These are phyloP conservation scores for Drosophila hamatofila DNA, from an alignment of 2,888 invertebrate species.

Conservation along the genomic window DNA sequence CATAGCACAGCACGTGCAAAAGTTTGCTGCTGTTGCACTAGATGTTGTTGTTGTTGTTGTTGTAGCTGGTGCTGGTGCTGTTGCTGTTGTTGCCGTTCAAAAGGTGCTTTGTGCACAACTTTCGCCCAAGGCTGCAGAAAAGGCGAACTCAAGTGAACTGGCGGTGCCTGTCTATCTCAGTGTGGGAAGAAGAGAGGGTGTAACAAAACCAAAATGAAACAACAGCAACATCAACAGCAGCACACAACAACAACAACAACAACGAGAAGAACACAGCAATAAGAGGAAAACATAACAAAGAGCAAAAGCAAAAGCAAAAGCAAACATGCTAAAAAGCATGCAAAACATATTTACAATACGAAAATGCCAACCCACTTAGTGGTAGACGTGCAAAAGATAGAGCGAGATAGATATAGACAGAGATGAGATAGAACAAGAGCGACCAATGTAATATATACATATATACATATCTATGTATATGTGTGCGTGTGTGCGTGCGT, in stretches of 20 bases:
- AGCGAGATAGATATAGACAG: conserved; percentile 5
- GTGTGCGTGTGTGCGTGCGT: conserved; percentile 22
- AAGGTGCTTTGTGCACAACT: conserved; percentile 66
- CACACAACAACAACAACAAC: not conserved
- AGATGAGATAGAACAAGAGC: conserved; percentile 18
- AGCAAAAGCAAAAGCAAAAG: conserved; percentile 37
- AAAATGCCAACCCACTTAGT: conserved; percentile 28
- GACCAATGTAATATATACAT: not conserved
- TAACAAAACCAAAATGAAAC: conserved; percentile 22
- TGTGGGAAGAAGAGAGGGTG: conserved; percentile 7
- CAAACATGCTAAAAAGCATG: conserved; percentile 55
- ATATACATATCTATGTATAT: not conserved
- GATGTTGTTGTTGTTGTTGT: conserved; percentile 19
- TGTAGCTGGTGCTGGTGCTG: conserved; percentile 14
- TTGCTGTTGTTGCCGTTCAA: conserved; percentile 28
- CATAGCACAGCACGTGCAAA: conserved; percentile 68
- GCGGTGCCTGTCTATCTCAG: conserved; percentile 40
- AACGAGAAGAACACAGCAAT: conserved; percentile 10
- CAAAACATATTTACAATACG: conserved; percentile 57
- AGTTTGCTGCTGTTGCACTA: conserved; percentile 29
- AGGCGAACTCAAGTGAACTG: conserved; percentile 50
- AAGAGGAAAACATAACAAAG: conserved; percentile 20
- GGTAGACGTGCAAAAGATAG: conserved; percentile 5
- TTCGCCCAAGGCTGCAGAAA: conserved; percentile 54
- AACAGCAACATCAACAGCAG: conserved; percentile 2